These are phyloP conservation scores for Lepidotrigona ventralis DNA, from an alignment of 1,140 invertebrate species.

Conservation along the genomic window DNA sequence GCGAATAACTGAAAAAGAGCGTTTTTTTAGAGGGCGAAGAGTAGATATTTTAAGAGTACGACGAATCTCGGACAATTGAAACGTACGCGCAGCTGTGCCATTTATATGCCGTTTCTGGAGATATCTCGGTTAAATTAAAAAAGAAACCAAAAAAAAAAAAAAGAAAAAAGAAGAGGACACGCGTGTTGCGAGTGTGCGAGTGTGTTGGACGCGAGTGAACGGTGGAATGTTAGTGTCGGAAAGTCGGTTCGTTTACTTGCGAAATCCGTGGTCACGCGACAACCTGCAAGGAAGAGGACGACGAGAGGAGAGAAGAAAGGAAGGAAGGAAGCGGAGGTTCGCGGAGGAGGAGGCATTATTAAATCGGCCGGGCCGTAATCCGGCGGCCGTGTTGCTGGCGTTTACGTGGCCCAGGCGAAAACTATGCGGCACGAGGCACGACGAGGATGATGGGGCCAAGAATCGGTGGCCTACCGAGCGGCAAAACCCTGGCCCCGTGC, in stretches of 20 bases:
- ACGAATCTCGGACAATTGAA: too few species aligned
- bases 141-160: too few species aligned
- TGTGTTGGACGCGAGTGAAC: neutral
- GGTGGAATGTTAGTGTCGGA: slow-evolving; percentile 8
- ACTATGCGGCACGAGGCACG: slow-evolving; percentile 74
- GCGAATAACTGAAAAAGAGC: slow-evolving; percentile 13
- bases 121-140: too few species aligned
- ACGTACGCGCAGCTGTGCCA: too few species aligned
- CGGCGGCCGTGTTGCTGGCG: slow-evolving; percentile 65
- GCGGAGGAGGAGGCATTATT: slow-evolving; percentile 66
- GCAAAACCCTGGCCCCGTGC: slow-evolving; percentile 70
- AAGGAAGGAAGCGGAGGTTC: slow-evolving; percentile 17
- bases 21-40: neutral
- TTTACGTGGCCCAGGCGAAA: slow-evolving; percentile 76
- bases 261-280: slow-evolving; percentile 45
- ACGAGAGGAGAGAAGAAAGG: slow-evolving; percentile 25
- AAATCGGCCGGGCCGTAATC: slow-evolving; percentile 70
- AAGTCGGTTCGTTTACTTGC: slow-evolving; percentile 36
- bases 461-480: slow-evolving; percentile 74
- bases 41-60: too few species aligned
- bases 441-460: slow-evolving; percentile 72
- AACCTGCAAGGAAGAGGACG: slow-evolving; percentile 20
- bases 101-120: too few species aligned
- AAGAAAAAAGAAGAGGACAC: neutral
- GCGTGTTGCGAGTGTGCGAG: neutral